A percentile compares a stretch with the other conserved stretches of the same genome.
Evolutionary conservation across 2,797 vertebrate species (phyloP).

Genomic region (Serranus cabrilla): DNA sequence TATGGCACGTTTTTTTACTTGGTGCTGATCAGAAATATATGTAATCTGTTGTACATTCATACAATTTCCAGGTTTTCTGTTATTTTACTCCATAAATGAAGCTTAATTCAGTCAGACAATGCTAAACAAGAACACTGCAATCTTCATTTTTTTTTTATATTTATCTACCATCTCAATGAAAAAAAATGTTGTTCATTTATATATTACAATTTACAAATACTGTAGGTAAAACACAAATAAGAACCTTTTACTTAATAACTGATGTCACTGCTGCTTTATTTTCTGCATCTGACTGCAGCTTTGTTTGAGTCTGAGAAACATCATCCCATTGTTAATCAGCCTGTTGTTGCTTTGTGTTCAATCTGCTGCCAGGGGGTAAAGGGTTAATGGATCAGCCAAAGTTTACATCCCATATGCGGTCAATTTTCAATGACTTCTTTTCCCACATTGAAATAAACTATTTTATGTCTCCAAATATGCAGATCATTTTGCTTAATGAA

Average conservation of each 20-base stretch:
- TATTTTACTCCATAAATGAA: conserved; percentile 1
- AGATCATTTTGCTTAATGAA: conserved; percentile 99
- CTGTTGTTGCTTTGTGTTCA: conserved; percentile 76
- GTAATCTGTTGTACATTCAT: not conserved
- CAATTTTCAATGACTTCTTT: conserved; percentile 98
- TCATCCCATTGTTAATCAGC: conserved; percentile 75
- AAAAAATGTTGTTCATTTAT: conserved; percentile 21
- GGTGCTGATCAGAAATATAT: conserved; percentile 10
- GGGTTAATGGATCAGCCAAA: conserved; percentile 88
- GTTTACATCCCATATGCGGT: conserved; percentile 89
- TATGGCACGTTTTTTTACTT: conserved; percentile 14
- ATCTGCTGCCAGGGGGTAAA: conserved; percentile 71
- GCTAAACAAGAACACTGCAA: conserved; percentile 5
- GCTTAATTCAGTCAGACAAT: conserved; percentile 5
- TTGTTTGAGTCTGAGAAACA: conserved; percentile 68
- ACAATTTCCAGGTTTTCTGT: not conserved
- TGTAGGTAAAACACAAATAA: conserved; percentile 37
- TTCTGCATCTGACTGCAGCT: conserved; percentile 56
- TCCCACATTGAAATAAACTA: conserved; percentile 99
- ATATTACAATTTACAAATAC: conserved; percentile 17
- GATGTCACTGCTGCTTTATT: conserved; percentile 70
- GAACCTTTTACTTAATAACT: conserved; percentile 41
- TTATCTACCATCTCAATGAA: not conserved
- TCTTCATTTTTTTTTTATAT: conserved; percentile 1
- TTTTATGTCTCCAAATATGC: conserved; percentile 99